Evolutionary conservation across 2,113 vertebrate genomes (phyloP), one percentile per base, ranked within the genome.

Genomic region (Vulpes ferrilata): DNA sequence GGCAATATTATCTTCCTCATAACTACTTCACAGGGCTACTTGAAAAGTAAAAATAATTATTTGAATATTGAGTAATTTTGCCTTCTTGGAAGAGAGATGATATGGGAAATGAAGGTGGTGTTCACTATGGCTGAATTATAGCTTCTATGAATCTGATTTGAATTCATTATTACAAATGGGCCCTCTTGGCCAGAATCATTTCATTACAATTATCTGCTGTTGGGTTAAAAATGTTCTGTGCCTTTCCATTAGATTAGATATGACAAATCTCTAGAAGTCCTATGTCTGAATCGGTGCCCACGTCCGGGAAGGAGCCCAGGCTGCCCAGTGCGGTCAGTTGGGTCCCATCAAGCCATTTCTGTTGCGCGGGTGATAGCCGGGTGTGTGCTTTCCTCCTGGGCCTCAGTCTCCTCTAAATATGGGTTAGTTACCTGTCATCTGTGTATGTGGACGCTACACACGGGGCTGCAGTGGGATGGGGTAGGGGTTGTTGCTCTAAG

Each of bases 91-190:
- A 96, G 55, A 97, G 95, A 97, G 92, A 93, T 81, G 90, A 62
- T 95, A 95, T 95, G 85, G 93, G 96, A 95, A 97, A 96, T 95
- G 95, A 97, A 97, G 96, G 80, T 88, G 87, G n/a, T 95, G 23
- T 95, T 97, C 96, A 96, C 69, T 78, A 62, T 88, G 67, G 79
- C 95, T 96, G 89, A 96, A 95, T 97, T 98, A 97, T 88, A 96
- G 92, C 90, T 94, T 81, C 96, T 85, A 80, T 97, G 95, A 97
- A 97, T 97, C 93, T 93, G 95, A 97, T 97, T 98, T 98, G 96
- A 97, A 98, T 98, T 97, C 95, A 97, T 98, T 97, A 97, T 97
- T 97, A 90, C 76, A 96, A 95, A 97, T 96, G 93, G 92, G 80
- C 90, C 94, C 96, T 97, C 88, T 98, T 96, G 95, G 95, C 96